Evolutionary conservation across 2,888 invertebrate genomes (phyloP).

Genomic region (Carcina quercana): DNA sequence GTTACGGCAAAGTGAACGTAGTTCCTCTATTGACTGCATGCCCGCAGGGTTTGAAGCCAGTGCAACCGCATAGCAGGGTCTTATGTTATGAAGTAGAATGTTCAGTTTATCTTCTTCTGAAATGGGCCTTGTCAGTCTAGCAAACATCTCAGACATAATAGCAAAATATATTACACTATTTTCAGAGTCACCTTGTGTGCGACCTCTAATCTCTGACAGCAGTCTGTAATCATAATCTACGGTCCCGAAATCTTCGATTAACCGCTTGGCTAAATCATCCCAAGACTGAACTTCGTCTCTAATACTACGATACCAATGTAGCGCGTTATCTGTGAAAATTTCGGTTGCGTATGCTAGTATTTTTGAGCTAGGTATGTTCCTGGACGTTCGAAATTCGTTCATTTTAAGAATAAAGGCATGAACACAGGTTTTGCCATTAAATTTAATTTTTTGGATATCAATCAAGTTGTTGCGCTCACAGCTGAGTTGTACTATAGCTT

Average conservation of each 20-base stretch:
- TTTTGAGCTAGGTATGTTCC: constrained; percentile 1
- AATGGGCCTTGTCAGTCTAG: constrained; percentile 7
- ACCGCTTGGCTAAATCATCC: background rate
- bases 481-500: background rate
- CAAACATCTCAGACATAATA: constrained; percentile 15
- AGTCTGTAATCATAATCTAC: constrained; percentile 13
- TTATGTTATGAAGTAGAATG: constrained; percentile 13
- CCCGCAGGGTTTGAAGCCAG: background rate
- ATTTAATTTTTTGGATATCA: constrained; percentile 8
- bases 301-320: constrained; percentile 6
- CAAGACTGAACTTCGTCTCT: background rate
- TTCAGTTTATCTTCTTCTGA: constrained; percentile 14
- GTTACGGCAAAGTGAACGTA: constrained; percentile 9
- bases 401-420: constrained; percentile 8
- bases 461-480: background rate
- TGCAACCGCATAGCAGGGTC: constrained; percentile 3
- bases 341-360: constrained; percentile 5
- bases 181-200: constrained; percentile 7
- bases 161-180: constrained; percentile 6
- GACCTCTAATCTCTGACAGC: constrained; percentile 2
- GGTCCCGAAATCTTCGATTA: constrained; percentile 8
- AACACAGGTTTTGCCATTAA: constrained; percentile 9
- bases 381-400: constrained; percentile 5
- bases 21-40: background rate
- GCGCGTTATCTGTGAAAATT: constrained; percentile 6